phyloP scores from a whole-genome alignment of 1,140 invertebrate genomes.

The Drusus annulatus region DNA sequence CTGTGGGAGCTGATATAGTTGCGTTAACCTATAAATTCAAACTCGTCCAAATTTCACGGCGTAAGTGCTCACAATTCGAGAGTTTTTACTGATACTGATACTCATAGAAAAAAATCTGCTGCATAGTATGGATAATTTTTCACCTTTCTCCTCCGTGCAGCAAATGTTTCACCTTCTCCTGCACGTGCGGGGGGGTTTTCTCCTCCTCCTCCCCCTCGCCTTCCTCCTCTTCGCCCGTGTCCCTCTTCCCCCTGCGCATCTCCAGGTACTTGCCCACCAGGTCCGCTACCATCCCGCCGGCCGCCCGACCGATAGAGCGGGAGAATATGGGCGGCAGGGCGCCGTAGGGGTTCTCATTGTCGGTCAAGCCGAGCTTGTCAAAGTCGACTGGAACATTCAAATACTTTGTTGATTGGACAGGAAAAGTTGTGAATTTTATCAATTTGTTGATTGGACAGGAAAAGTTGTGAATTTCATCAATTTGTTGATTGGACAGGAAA shows the following conservation, averaged over 20 bases:
- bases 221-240: slow-evolving; percentile 62
- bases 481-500: no score
- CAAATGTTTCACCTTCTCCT: slow-evolving; percentile 64
- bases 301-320: slow-evolving; percentile 79
- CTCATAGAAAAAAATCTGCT: no score
- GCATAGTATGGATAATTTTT: slow-evolving; percentile 1
- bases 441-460: no score
- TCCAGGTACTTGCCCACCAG: slow-evolving; percentile 82
- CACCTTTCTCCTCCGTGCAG: slow-evolving; percentile 83
- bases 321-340: slow-evolving; percentile 82
- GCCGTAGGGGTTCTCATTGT: slow-evolving; percentile 88
- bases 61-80: no score
- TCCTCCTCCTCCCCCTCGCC: no score
- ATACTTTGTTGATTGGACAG: no score
- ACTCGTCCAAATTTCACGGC: no score
- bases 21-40: no score
- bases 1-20: no score
- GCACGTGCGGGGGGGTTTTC: slow-evolving; percentile 62
- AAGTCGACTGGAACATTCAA: slow-evolving; percentile 79
- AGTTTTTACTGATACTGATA: no score
- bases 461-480: no score
- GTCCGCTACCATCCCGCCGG: slow-evolving; percentile 78
- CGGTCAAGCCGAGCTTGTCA: slow-evolving; percentile 85
- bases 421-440: no score
- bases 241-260: slow-evolving; percentile 75